Percentiles rank a stretch among this genome's conserved stretches.
These are phyloP conservation scores for Narcine bancroftii DNA, from an alignment of 2,113 vertebrate species.

Conservation along the genomic window DNA sequence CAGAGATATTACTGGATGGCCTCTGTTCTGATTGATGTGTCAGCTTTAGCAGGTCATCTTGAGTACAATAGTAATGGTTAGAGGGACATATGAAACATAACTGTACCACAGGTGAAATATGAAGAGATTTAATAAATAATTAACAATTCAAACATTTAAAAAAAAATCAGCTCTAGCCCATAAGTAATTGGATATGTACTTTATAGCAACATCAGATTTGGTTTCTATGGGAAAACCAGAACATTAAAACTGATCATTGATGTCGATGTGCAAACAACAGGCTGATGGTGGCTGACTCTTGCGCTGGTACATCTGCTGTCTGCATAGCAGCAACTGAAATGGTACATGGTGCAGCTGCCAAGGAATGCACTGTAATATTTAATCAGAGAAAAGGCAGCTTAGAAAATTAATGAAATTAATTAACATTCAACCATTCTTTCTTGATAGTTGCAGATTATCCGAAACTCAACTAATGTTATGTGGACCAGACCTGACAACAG, in stretches of 20 bases:
- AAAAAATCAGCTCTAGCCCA: neutral
- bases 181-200: neutral
- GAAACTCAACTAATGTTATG: neutral
- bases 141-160: neutral
- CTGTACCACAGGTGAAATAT: neutral
- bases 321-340: neutral
- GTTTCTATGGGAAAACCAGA: neutral
- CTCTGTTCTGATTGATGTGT: neutral
- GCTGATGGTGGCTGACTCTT: neutral
- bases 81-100: neutral
- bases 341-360: neutral
- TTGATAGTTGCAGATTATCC: neutral
- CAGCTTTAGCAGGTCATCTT: neutral
- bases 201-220: neutral
- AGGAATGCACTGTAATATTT: neutral
- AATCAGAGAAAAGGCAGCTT: neutral
- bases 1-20: neutral
- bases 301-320: neutral
- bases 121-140: constrained; percentile 9
- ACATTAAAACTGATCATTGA: neutral
- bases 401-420: neutral
- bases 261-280: neutral
- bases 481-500: neutral
- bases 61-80: neutral
- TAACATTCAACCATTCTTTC: neutral